phyloP scores from a whole-genome alignment of 2,797 vertebrate genomes.

The Distichodus sexfasciatus region DNA sequence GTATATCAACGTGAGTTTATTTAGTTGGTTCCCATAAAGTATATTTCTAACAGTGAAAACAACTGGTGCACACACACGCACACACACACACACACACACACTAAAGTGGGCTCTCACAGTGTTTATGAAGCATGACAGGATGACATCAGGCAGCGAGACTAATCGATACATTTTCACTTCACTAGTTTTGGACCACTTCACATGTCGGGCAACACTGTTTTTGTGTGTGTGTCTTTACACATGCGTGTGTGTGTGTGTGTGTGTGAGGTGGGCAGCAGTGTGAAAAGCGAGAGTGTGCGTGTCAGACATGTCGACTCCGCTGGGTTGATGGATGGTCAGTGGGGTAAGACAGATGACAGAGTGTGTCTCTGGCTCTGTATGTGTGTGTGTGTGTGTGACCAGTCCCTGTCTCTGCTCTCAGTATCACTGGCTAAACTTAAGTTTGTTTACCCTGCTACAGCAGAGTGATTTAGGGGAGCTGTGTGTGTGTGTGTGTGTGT shows the following conservation, averaged over 20 bases:
- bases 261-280: conserved; percentile 61
- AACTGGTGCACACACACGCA: conserved; percentile 20
- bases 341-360: conserved; percentile 77
- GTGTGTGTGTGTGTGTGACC: conserved; percentile 56
- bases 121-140: conserved; percentile 51
- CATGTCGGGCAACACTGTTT: conserved; percentile 56
- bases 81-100: conserved; percentile 13
- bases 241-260: conserved; percentile 20
- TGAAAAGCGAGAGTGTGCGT: conserved; percentile 72
- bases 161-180: conserved; percentile 60
- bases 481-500: conserved; percentile 22
- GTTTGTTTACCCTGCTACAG: conserved; percentile 77
- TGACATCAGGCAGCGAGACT: conserved; percentile 65
- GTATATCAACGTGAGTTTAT: too few species aligned
- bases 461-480: conserved; percentile 72
- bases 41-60: too few species aligned
- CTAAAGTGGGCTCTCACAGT: conserved; percentile 34
- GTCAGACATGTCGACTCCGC: conserved; percentile 80
- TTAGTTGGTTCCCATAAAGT: too few species aligned
- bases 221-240: conserved; percentile 15
- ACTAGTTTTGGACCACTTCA: conserved; percentile 59
- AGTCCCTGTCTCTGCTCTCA: conserved; percentile 64
- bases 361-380: conserved; percentile 72
- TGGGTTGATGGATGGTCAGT: conserved; percentile 78
- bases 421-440: conserved; percentile 77